Conservation (phyloP, 2,888 invertebrate species). For the Nomada fucata region DNA sequence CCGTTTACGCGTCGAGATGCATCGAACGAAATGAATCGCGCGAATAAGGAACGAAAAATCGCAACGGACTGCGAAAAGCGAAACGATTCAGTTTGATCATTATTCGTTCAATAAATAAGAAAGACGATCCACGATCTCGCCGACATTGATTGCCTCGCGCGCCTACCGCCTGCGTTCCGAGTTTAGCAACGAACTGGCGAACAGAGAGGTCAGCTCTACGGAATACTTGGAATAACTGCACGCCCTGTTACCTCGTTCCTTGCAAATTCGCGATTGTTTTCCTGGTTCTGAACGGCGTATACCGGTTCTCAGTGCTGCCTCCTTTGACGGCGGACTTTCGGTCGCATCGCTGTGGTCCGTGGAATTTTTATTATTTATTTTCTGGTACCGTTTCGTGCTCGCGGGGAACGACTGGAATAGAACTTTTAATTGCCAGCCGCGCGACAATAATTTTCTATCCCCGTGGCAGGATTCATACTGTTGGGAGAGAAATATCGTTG, state of each 20-base stretch:
- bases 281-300: conserved; percentile 25
- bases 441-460: neutral
- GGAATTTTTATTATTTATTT: neutral
- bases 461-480: too few species aligned
- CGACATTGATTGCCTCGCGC: neutral
- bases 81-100: too few species aligned
- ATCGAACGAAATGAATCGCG: too few species aligned
- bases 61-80: too few species aligned
- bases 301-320: conserved; percentile 6
- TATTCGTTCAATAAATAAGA: too few species aligned
- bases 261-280: conserved; percentile 23
- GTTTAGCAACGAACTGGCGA: conserved; percentile 43
- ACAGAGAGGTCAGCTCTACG: conserved; percentile 63
- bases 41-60: too few species aligned
- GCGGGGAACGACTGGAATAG: neutral
- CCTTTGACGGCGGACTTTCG: neutral
- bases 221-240: conserved; percentile 52
- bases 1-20: too few species aligned
- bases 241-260: conserved; percentile 21
- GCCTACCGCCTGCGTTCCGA: conserved; percentile 23
- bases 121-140: conserved; percentile 26
- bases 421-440: neutral
- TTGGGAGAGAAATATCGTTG: too few species aligned
- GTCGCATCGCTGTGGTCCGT: neutral
- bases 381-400: neutral